Base-by-base conservation (phyloP, 2,113 vertebrate species). In the Podilymbus podiceps region DNA sequence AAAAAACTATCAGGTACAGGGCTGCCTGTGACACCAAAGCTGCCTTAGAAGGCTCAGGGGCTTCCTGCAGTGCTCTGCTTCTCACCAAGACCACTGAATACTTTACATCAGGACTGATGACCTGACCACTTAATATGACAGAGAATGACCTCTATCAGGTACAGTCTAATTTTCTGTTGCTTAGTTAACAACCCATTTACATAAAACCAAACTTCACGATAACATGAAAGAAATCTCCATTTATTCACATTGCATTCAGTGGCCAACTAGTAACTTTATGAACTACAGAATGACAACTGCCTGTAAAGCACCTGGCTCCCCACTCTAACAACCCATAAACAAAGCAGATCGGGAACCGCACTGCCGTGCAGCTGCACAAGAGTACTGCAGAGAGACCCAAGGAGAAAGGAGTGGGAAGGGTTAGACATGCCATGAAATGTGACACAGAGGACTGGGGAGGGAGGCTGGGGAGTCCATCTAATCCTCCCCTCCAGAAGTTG, bases 71-170 rank as follows among this genome's bases (percentile, higher is more conserved):
- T 3, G 52, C 56, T 49, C 69, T 58, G 47, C 33, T 68, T 25
- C n/a, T 28, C 67, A 35, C 11, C 4, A 0, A 59, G 33, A 49
- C 53, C 63, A 49, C 38, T 1, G 2, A 84, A 59, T 17, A 27
- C 38, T 27, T 8, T 25, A 53, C 8, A 1, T 4, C 27, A 52
- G 60, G 30, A 35, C 14, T 0, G 1, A 44, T 3, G 22, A 55
- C 42, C 56, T 30, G 42, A 11, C 55, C 21, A 4, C 50, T 42
- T 13, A 42, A 13, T 42, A 42, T 42, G 42, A 42, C 68, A 25
- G 23, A 68, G 23, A 64, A 52, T 0, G 73, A 66, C 42, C 53
- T 69, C 44, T 30, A 5, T 38, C 7, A 42, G 15, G 16, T 33
- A 75, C 27, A 38, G 28, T 0, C 3, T 4, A 4, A 8, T 42